Conservation (phyloP, 2,797 vertebrate genomes). For the Lepilemur septentrionalis region DNA sequence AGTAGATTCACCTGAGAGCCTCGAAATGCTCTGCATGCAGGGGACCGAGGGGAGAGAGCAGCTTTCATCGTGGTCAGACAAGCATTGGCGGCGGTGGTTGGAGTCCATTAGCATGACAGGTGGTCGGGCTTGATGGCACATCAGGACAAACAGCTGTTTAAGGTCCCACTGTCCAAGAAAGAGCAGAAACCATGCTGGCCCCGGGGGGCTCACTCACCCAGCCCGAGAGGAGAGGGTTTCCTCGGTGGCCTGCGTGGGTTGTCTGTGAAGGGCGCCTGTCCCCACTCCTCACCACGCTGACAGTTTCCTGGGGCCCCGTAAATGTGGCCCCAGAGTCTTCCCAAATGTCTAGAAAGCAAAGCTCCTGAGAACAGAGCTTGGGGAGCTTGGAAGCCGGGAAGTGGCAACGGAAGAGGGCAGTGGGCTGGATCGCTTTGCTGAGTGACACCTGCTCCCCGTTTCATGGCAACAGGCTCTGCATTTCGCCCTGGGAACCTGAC, state of each 20-base stretch:
- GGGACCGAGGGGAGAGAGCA: too few species aligned
- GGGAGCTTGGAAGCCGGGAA: neutral
- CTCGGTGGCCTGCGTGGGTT: accelerated
- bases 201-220: neutral
- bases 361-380: accelerated
- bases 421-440: accelerated
- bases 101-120: accelerated
- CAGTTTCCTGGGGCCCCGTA: neutral
- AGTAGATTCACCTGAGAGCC: neutral
- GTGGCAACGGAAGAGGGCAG: accelerated
- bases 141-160: neutral
- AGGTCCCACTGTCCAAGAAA: neutral
- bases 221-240: neutral
- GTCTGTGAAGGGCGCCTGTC: neutral
- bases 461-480: accelerated
- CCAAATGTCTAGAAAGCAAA: neutral
- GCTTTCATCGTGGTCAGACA: neutral
- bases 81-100: accelerated
- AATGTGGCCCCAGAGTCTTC: too few species aligned
- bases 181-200: neutral
- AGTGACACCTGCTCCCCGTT: too few species aligned
- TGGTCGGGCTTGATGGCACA: accelerated
- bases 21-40: neutral
- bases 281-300: neutral
- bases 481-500: neutral